Evolutionary conservation across 2,888 invertebrate genomes (phyloP).

Genomic region (Smittia sp.): DNA sequence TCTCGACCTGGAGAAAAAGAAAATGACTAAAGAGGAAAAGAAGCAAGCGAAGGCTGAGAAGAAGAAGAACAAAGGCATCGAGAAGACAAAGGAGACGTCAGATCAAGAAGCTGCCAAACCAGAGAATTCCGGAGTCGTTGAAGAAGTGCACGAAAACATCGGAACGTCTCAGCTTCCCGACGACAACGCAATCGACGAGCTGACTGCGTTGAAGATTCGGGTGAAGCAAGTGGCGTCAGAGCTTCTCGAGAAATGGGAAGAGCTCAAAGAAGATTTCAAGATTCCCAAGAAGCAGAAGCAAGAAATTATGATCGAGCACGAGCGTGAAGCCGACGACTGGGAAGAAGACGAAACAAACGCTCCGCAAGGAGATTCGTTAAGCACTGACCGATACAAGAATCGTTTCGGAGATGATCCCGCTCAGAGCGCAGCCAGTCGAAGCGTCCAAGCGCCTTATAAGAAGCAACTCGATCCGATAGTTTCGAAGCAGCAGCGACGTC

Average conservation of each 20-base stretch:
- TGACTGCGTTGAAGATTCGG: slow-evolving; percentile 33
- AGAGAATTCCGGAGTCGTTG: not conserved
- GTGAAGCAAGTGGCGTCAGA: slow-evolving; percentile 45
- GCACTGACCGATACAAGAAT: slow-evolving; percentile 47
- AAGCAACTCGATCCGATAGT: slow-evolving; percentile 44
- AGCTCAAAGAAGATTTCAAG: slow-evolving; percentile 64
- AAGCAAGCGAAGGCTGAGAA: slow-evolving; percentile 44
- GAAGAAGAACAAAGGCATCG: slow-evolving; percentile 36
- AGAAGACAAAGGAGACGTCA: not conserved
- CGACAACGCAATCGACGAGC: slow-evolving; percentile 5
- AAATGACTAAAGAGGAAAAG: slow-evolving; percentile 46
- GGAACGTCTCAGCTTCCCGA: not conserved
- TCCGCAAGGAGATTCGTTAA: slow-evolving; percentile 51
- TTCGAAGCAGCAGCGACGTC: slow-evolving; percentile 51
- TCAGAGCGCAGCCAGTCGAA: not conserved
- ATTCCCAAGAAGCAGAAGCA: slow-evolving; percentile 92
- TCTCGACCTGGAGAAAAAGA: slow-evolving; percentile 46
- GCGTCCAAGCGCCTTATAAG: not conserved
- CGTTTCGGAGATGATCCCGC: slow-evolving; percentile 44
- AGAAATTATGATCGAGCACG: slow-evolving; percentile 94
- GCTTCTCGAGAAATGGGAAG: slow-evolving; percentile 48
- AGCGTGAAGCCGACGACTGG: slow-evolving; percentile 74
- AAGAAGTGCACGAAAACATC: slow-evolving; percentile 24
- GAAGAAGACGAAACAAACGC: slow-evolving; percentile 50
- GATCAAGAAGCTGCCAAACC: slow-evolving; percentile 26